phyloP scores from a whole-genome alignment of 2,888 invertebrate genomes.

The Drosophila niveifrons region DNA sequence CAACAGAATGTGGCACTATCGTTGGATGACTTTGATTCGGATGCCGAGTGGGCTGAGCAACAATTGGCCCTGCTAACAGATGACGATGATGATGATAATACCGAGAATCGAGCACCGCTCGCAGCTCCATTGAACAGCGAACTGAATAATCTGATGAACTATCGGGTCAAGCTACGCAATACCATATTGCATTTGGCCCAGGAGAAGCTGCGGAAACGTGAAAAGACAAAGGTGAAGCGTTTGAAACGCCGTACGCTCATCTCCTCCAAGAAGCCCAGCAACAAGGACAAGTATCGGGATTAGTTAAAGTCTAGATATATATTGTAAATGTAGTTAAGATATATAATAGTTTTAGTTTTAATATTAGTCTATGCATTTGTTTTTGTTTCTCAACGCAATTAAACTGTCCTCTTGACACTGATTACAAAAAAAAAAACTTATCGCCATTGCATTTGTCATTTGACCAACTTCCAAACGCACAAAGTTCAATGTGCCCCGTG shows the following conservation, averaged over 20 bases:
- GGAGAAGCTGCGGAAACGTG: conserved; percentile 57
- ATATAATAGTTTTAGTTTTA: conserved; percentile 1
- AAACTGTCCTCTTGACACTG: conserved; percentile 17
- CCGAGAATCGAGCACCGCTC: conserved; percentile 48
- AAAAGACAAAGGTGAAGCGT: conserved; percentile 67
- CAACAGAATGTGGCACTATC: conserved; percentile 1
- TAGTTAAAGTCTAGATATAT: neutral
- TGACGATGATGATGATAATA: conserved; percentile 43
- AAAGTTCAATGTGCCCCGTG: conserved; percentile 70
- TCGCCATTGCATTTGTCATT: neutral
- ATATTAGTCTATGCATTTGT: conserved; percentile 17
- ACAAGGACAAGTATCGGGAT: conserved; percentile 52
- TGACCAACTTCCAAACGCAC: conserved; percentile 39
- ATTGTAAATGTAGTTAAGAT: conserved; percentile 20
- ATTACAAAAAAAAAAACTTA: conserved; percentile 11
- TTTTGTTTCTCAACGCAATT: conserved; percentile 31
- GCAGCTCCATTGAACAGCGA: conserved; percentile 29
- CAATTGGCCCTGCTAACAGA: conserved; percentile 44
- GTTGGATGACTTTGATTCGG: conserved; percentile 15
- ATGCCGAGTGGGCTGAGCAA: conserved; percentile 47
- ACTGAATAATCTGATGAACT: conserved; percentile 58
- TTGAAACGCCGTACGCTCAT: conserved; percentile 70
- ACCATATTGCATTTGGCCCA: conserved; percentile 61
- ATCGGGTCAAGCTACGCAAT: conserved; percentile 60
- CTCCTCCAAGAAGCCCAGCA: conserved; percentile 73